Evolutionary conservation across 2,797 vertebrate species (phyloP).

Genomic region (Melanotaenia nigrans): DNA sequence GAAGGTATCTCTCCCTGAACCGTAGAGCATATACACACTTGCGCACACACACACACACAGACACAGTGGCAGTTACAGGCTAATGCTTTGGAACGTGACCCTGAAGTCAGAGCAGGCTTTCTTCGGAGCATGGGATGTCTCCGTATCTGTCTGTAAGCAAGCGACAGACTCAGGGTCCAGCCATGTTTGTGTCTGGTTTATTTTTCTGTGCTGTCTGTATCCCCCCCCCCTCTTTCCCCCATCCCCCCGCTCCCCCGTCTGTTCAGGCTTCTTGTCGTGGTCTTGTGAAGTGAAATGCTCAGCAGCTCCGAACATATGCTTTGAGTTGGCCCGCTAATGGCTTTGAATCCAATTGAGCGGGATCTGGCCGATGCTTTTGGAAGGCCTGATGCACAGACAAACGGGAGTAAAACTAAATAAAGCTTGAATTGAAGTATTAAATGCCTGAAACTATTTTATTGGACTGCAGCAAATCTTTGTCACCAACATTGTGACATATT

Average conservation of each 20-base stretch:
- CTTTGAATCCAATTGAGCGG: conserved; percentile 70
- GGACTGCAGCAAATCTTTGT: neutral
- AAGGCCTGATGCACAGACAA: conserved; percentile 30
- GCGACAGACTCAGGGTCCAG: conserved; percentile 50
- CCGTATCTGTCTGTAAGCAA: conserved; percentile 35
- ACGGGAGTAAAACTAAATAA: conserved; percentile 19
- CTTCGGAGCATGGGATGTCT: conserved; percentile 54
- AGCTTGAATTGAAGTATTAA: conserved; percentile 19
- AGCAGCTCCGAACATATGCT: conserved; percentile 78
- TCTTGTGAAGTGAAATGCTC: conserved; percentile 72
- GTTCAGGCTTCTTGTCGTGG: conserved; percentile 29
- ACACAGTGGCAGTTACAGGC: conserved; percentile 50
- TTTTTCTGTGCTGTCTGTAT: conserved; percentile 62
- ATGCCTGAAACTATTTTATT: conserved; percentile 9
- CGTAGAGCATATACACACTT: conserved; percentile 20
- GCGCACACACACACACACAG: conserved; percentile 22
- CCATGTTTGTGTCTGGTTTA: conserved; percentile 65
- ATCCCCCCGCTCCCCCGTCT: neutral
- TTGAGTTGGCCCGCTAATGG: conserved; percentile 75
- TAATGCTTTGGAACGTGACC: conserved; percentile 70
- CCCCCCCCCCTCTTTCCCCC: neutral
- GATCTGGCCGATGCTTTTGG: conserved; percentile 63
- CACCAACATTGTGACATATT: neutral
- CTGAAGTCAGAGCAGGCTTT: conserved; percentile 67
- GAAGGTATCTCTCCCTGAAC: conserved; percentile 52